Evolutionary conservation across 1,140 invertebrate genomes (phyloP), one percentile per base, ranked within the genome.

Genomic region (Drosophila navojoa): DNA sequence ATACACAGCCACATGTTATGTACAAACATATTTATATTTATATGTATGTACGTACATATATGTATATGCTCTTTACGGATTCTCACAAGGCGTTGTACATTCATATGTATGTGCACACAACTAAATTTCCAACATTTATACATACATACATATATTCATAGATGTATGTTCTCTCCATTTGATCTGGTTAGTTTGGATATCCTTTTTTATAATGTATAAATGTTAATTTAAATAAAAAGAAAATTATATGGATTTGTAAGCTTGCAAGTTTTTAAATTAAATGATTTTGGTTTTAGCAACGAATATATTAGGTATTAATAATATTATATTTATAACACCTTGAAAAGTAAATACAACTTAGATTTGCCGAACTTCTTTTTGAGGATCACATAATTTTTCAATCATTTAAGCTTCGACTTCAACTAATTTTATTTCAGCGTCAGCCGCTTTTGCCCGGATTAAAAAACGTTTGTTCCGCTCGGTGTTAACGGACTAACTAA

Each of bases 401-500:
- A 2, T 7, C n/a, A 32, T 6, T 32, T 32, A 7, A 32, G 9
- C 35, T 38, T 38, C 1, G 27, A 57, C 22, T 13, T 44, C 27
- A n/a, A 22, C 6, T 32, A 47, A 11, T 47, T 59, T 2, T 11
- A 3, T 38, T 38, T 38, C 35, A 32, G 5, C 32, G 6, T 32
- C 32, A 38, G 3, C 1, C 35, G 35, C 6, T 10, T 11, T 11
- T 49, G 10, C 22, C 2, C 19, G 40, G 40, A 22, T 29, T 32
- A 44, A 58, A 44, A 55, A 44, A 44, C 70, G 70, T 68, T 67
- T 54, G 32, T 42, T 32, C 63, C 15, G 54, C 63, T 54, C 57
- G 47, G 15, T 53, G 70, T 38, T 72, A 72, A 72, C 70, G 70
- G 63, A 72, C 63, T 68, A 68, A 72, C 60, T 72, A 49, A 71